These are phyloP conservation scores for Lacerta bilineata DNA, from an alignment of 2,797 vertebrate species.

Conservation along the genomic window DNA sequence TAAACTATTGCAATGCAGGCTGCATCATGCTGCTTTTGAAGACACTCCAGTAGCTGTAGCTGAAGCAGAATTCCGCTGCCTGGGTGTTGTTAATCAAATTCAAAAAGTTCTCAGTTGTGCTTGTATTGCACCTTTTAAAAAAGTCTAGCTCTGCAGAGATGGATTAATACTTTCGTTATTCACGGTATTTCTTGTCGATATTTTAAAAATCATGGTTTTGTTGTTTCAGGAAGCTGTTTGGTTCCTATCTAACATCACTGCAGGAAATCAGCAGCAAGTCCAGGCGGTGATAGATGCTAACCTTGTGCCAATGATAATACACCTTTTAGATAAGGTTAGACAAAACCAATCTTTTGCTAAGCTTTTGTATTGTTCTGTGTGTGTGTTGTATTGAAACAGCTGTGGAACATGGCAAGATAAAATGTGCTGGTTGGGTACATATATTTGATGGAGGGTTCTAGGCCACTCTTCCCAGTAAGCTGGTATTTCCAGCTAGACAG, in stretches of 20 bases:
- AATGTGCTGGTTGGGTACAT: background rate
- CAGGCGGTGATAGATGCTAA: conserved; percentile 98
- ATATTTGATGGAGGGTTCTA: background rate
- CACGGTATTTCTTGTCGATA: background rate
- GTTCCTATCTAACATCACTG: conserved; percentile 99
- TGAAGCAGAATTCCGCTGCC: too few species aligned
- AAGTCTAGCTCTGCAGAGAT: background rate
- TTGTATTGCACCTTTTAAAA: background rate
- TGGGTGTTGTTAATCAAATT: too few species aligned
- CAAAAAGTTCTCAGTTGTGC: too few species aligned
- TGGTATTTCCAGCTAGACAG: background rate
- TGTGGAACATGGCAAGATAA: background rate
- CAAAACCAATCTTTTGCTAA: background rate
- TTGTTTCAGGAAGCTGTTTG: conserved; percentile 95
- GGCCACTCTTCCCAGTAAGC: background rate
- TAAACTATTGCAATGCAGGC: too few species aligned
- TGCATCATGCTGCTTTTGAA: too few species aligned
- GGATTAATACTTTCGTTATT: background rate
- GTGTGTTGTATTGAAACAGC: background rate
- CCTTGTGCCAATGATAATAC: conserved; percentile 99
- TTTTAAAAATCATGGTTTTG: background rate
- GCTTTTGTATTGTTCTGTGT: background rate
- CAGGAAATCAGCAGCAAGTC: conserved; percentile 99
- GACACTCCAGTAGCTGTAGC: too few species aligned
- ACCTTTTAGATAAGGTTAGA: conserved; percentile 96